Base-by-base conservation (phyloP, 1,140 invertebrate species). In the Achatina immaculata region DNA sequence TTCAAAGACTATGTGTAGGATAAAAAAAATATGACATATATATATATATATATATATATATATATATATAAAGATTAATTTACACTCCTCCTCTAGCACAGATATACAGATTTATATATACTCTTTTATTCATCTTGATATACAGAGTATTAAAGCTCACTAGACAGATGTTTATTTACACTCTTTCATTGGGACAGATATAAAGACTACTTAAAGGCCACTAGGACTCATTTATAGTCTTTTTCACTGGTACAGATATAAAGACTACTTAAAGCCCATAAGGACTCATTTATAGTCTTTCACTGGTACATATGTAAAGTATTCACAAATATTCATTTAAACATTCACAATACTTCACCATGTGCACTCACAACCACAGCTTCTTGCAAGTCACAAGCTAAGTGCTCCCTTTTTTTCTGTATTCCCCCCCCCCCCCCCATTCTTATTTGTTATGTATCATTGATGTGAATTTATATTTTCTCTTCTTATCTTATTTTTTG, bases 181-280 rank as follows among this genome's bases (percentile, higher is more conserved):
- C 34, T 16, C 11, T 68, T 16, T 34, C 21, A n/a, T 14, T 14
- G 34, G 34, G 65, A 68, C 11, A 14, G 14, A 16, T 68, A 16
- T 34, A 68, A n/a, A 21, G 31, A n/a, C n/a, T 68, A 16, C 11
- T 11, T 16, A 11, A 68, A 31, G 69, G 21, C 38, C 43, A 28
- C 11, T 31, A 24, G 24, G 31, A 34, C 31, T 14, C 31, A 28
- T 34, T 19, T 78, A 78, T 78, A 72, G 82, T 79, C 21, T 81
- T 69, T 95, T 94, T 55, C 84, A 95, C 90, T 92, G 92, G 85
- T 21, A 81, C 85, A 66, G 80, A 83, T 58, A 16, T 21, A 16
- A 68, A 68, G 11, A 68, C 31, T 14, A 16, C 31, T 16, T 11
- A 68, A 31, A 34, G 65, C 31, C 14, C 14, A 68, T 28, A n/a